Percentiles rank a stretch among this genome's conserved stretches.
Conservation (phyloP, 1,140 invertebrate genomes). For the Sycophila sp. region DNA sequence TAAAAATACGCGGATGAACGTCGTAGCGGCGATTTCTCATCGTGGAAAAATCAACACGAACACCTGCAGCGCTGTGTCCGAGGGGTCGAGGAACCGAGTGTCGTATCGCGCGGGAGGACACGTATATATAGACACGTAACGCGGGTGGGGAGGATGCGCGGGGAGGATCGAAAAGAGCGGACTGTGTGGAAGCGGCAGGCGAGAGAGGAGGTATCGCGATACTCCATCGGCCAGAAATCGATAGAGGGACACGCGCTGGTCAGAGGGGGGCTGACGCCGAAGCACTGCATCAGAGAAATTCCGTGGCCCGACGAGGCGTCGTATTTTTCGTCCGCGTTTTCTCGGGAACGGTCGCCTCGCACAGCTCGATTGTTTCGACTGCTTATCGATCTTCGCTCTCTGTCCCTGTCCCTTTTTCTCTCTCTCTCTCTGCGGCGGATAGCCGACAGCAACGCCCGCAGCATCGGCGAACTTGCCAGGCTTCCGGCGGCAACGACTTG, state of each 20-base stretch:
- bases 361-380: no score
- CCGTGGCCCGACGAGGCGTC: not conserved
- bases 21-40: no score
- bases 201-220: constrained; percentile 57
- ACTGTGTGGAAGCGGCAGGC: not conserved
- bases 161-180: constrained; percentile 9
- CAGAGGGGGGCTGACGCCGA: constrained; percentile 17
- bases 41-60: not conserved
- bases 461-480: no score
- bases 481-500: no score
- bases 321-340: constrained; percentile 16
- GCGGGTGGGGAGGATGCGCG: not conserved
- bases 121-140: constrained; percentile 35
- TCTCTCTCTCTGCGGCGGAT: no score
- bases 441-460: no score
- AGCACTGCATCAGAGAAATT: not conserved
- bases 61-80: not conserved
- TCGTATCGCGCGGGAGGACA: not conserved
- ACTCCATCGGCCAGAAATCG: constrained; percentile 63
- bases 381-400: no score
- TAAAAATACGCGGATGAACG: not conserved
- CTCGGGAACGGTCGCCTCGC: not conserved
- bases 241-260: constrained; percentile 53
- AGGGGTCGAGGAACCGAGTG: no score
- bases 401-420: no score